Base-by-base conservation (phyloP, 2,113 vertebrate species). In the Etheostoma spectabile region DNA sequence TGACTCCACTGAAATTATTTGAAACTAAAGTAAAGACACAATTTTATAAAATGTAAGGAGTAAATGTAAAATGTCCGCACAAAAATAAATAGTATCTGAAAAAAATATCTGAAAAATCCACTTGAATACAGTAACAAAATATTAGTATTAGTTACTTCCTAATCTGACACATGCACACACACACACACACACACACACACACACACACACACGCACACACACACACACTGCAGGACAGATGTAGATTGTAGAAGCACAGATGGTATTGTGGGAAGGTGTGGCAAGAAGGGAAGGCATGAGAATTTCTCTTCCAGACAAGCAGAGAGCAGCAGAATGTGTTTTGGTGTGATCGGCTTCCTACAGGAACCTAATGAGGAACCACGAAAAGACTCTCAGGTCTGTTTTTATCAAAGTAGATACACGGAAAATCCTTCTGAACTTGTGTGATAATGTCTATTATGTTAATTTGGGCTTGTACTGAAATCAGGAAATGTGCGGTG, bases 231-330 rank as follows among this genome's bases (percentile, higher is more conserved):
- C 21, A 35, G 45, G 27, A 56, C 77, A 66, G 53, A 71, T 74
- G 67, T 46, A 46, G 30, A 56, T 42, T 74, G 70, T 46, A 46
- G 21, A 56, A 46, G 55, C 16, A 74, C 80, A 74, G 74, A 70
- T 60, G 67, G 62, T 45, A 15, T 72, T 67, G 55, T 51, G 60
- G 52, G 79, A 77, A 72, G 79, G 83, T 8, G 72, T 80, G 87
- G 51, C 8, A 0, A 33, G 3, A 35, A 60, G n/a, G 13, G 72
- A 72, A 22, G 70, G 60, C 33, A 14, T 61, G 68, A 74, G 76
- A 65, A 83, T 30, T 18, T 30, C 10, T 48, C 21, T 33, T 51
- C 19, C 42, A 60, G 57, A 65, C 6, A 10, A 53, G 61, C 30
- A 60, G 61, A 53, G 21, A 27, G 49, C 38, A 35, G 61, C 4